Percentiles rank a stretch among this genome's conserved stretches.
phyloP scores from a whole-genome alignment of 1,140 invertebrate genomes.

The Papilio xuthus region DNA sequence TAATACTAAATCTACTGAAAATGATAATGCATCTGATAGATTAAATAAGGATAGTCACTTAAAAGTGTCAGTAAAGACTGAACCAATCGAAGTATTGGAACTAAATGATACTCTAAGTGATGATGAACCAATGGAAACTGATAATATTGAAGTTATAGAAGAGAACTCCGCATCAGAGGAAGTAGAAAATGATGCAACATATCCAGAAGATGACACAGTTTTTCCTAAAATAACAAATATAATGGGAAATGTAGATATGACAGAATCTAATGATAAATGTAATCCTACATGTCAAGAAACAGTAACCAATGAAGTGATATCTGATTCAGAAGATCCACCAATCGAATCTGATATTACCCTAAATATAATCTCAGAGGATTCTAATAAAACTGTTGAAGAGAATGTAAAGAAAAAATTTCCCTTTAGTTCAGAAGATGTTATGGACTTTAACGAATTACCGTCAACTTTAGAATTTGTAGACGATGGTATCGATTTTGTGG shows the following conservation, averaged over 20 bases:
- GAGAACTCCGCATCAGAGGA: neutral
- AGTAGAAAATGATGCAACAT: neutral
- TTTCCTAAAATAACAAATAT: slow-evolving; percentile 47
- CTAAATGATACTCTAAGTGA: neutral
- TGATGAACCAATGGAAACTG: neutral
- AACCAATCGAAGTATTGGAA: slow-evolving; percentile 19
- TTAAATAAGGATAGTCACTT: neutral
- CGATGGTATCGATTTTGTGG: slow-evolving; percentile 63
- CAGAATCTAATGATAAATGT: slow-evolving; percentile 35
- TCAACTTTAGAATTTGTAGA: slow-evolving; percentile 47
- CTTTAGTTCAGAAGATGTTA: neutral
- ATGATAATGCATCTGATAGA: neutral
- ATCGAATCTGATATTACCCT: neutral
- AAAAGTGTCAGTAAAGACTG: neutral
- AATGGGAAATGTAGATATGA: slow-evolving; percentile 35
- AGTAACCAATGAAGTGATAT: slow-evolving; percentile 15
- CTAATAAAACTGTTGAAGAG: neutral
- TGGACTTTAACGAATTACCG: slow-evolving; percentile 25
- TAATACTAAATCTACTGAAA: neutral
- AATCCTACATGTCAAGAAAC: neutral
- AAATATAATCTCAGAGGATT: neutral
- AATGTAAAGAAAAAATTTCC: neutral
- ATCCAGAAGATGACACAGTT: slow-evolving; percentile 3
- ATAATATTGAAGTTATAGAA: neutral
- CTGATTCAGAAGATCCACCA: neutral